Conservation (phyloP, 2,797 vertebrate species). For the Astyanax mexicanus region DNA sequence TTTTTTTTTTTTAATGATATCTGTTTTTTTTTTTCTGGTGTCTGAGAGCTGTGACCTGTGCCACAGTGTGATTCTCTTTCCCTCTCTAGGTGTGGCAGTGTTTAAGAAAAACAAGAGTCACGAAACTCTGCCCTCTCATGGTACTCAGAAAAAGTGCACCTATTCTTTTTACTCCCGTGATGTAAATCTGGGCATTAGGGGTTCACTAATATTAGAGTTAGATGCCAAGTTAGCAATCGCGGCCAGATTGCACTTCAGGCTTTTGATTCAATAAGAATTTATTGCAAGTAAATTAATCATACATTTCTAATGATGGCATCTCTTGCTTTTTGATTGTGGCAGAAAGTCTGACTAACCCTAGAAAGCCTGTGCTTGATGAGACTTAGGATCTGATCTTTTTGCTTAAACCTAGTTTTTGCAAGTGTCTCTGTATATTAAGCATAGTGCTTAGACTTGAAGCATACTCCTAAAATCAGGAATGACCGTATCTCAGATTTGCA, state of each 20-base stretch:
- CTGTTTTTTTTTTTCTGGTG: no score
- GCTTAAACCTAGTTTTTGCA: no score
- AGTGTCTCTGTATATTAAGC: no score
- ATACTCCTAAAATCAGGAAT: no score
- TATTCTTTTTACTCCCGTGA: conserved; percentile 19
- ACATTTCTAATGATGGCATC: neutral
- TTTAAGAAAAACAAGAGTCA: conserved; percentile 56
- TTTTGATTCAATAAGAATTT: neutral
- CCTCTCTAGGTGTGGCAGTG: conserved; percentile 68
- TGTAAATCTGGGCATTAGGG: conserved; percentile 43
- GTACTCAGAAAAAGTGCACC: conserved; percentile 46
- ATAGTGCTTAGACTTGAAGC: no score
- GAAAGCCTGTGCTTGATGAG: neutral
- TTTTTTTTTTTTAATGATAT: no score
- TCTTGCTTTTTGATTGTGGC: neutral
- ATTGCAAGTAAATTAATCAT: no score
- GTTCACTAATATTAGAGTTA: conserved; percentile 16
- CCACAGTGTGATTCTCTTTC: conserved; percentile 50
- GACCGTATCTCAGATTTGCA: no score
- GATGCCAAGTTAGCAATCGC: neutral
- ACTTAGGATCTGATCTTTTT: neutral
- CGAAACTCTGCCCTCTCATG: conserved; percentile 61
- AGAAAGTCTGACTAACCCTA: conserved; percentile 20
- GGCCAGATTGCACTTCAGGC: neutral
- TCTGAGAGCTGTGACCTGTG: conserved; percentile 22